These are phyloP conservation scores for Trichoplax adhaerens DNA, from an alignment of 37 sponge, comb jelly and placozoan genomes.

Conservation along the genomic window DNA sequence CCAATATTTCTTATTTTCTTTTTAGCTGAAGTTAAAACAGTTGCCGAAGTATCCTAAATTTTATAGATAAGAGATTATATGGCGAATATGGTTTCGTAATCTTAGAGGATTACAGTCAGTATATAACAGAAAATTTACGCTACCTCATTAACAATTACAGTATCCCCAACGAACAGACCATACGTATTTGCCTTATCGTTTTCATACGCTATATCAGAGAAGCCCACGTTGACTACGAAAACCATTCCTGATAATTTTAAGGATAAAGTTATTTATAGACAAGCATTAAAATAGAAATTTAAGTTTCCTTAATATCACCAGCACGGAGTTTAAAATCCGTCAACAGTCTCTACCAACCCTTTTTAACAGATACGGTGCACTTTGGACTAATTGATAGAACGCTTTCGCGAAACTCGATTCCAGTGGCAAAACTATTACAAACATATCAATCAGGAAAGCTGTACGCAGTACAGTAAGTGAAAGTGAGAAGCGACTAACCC, in stretches of 20 bases:
- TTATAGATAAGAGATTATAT: neutral
- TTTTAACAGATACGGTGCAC: slow-evolving; percentile 19
- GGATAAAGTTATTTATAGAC: neutral
- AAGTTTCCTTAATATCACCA: neutral
- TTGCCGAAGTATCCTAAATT: slow-evolving; percentile 7
- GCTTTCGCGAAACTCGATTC: slow-evolving; percentile 79
- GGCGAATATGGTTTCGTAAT: neutral
- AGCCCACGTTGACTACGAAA: slow-evolving; percentile 55
- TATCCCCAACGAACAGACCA: slow-evolving; percentile 79
- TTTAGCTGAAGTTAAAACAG: slow-evolving; percentile 36
- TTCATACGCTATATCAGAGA: slow-evolving; percentile 30
- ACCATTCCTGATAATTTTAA: slow-evolving; percentile 35
- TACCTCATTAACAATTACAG: slow-evolving; percentile 59
- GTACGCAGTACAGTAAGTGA: neutral
- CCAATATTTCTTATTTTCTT: slow-evolving; percentile 82
- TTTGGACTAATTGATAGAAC: slow-evolving; percentile 62
- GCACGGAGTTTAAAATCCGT: no score
- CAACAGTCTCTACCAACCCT: slow-evolving; percentile 18
- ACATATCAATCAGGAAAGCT: slow-evolving; percentile 25
- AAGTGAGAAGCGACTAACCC: slow-evolving; percentile 31
- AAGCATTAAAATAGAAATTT: neutral
- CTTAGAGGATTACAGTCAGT: neutral
- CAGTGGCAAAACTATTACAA: slow-evolving; percentile 29
- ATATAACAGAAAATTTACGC: neutral
- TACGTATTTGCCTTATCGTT: slow-evolving; percentile 40